Evolutionary conservation across 2,113 vertebrate genomes (phyloP), one percentile per base, ranked within the genome.

Genomic region (Callipepla californica): DNA sequence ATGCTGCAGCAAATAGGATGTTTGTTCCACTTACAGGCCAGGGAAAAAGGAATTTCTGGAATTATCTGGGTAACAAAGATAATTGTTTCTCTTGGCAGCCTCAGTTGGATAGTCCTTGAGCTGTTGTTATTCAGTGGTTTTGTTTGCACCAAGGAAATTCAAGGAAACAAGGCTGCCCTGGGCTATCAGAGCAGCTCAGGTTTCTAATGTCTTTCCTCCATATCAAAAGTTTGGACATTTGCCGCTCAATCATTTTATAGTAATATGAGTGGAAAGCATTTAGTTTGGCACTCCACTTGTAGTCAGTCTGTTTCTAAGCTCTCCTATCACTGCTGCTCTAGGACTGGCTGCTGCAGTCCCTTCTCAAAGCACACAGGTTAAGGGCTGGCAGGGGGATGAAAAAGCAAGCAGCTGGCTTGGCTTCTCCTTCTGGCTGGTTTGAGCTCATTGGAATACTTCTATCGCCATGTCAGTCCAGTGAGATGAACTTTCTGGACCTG

Each of bases 11-110:
- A 87, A 91, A 68, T 68, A 50, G 21, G 62, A 80, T 75, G 78
- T 68, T 91, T 88, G 42, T 91, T 89, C 74, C 75, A 40, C 62
- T 84, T 66, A 53, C 70, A 89, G 69, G 40, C 72, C 34, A 69
- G 74, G 77, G 80, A 82, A 70, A 51, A 80, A 84, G 44, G 75
- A 93, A 95, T 92, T 89, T 93, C 83, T 93, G 91, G 89, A 94
- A 95, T 84, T 67, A 85, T 92, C 50, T 74, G 77, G 34, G 38
- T 85, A 47, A 75, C 67, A 75, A 70, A 72, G 87, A n/a, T 5
- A 45, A 14, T 63, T 77, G 76, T 89, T 96, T 82, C 66, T 89
- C 93, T 96, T 96, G 95, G 86, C 91, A 88, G 74, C 68, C 69
- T 91, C 0, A 0, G 74, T 83, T 63, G 38, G 80, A 83, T 73